Evolutionary conservation across 2,888 invertebrate genomes (phyloP).

Genomic region (Automeris io): DNA sequence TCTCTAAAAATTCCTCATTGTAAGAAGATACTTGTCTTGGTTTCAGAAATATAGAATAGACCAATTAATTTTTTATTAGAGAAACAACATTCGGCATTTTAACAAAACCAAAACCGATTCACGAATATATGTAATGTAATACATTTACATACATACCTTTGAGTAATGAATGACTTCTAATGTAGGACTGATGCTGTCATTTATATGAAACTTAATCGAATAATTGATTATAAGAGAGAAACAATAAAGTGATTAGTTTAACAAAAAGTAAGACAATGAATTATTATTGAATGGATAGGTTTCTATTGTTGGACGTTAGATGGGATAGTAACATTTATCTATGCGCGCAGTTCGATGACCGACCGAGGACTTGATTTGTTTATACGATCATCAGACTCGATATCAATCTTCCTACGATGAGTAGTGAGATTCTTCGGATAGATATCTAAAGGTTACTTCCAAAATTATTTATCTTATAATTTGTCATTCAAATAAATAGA

Average conservation of each 20-base stretch:
- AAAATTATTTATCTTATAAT: constrained; percentile 44
- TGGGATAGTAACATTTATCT: constrained; percentile 48
- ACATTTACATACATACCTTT: constrained; percentile 37
- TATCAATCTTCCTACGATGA: constrained; percentile 67
- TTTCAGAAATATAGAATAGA: too few species aligned
- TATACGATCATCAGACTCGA: constrained; percentile 60
- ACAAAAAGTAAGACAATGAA: constrained; percentile 75
- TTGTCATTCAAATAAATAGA: constrained; percentile 36
- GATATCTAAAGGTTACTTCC: constrained; percentile 52
- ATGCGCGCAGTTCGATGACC: constrained; percentile 56
- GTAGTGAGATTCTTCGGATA: constrained; percentile 50
- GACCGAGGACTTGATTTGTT: constrained; percentile 65
- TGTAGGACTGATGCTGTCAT: constrained; percentile 56
- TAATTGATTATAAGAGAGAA: constrained; percentile 73
- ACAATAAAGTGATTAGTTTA: constrained; percentile 76
- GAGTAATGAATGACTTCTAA: constrained; percentile 55
- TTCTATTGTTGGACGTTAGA: constrained; percentile 59
- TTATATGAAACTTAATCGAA: constrained; percentile 71
- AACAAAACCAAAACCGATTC: constrained; percentile 26
- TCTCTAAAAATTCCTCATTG: too few species aligned
- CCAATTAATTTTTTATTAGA: too few species aligned
- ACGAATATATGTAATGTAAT: constrained; percentile 11
- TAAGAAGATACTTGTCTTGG: too few species aligned
- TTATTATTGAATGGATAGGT: constrained; percentile 69
- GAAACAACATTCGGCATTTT: constrained; percentile 1